These are phyloP conservation scores for Drosophila yakuba DNA, from an alignment of 1,140 invertebrate genomes.

Conservation along the genomic window DNA sequence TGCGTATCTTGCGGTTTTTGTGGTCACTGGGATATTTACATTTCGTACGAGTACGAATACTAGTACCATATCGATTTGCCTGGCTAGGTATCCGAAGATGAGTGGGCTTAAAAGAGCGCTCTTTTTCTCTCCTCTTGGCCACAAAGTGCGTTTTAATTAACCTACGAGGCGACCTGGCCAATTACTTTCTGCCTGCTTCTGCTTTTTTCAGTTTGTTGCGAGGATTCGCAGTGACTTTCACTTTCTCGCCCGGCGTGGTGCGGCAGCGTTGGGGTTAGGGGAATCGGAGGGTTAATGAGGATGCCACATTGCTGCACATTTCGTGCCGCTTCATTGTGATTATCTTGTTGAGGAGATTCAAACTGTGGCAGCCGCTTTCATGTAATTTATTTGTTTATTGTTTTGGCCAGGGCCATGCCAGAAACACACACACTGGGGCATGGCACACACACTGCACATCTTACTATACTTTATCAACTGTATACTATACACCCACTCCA, in stretches of 20 bases:
- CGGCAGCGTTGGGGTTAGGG: background rate
- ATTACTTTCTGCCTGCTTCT: slow-evolving; percentile 60
- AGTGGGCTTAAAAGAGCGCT: background rate
- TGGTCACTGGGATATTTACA: slow-evolving; percentile 74
- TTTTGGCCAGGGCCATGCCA: slow-evolving; percentile 59
- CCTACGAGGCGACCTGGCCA: slow-evolving; percentile 56
- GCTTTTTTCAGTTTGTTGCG: background rate
- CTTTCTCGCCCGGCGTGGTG: slow-evolving; percentile 43
- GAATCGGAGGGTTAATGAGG: slow-evolving; percentile 72
- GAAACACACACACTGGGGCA: slow-evolving; percentile 10
- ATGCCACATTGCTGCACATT: slow-evolving; percentile 80
- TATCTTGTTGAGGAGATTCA: slow-evolving; percentile 68
- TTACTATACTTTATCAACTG: slow-evolving; percentile 29
- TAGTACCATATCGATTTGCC: slow-evolving; percentile 35
- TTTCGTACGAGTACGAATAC: slow-evolving; percentile 31
- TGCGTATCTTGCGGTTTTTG: slow-evolving; percentile 72
- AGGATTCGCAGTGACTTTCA: slow-evolving; percentile 72
- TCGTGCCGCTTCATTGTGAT: slow-evolving; percentile 81
- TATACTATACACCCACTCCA: slow-evolving; percentile 43
- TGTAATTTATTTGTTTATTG: slow-evolving; percentile 83
- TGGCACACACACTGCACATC: slow-evolving; percentile 3
- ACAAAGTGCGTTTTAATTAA: slow-evolving; percentile 70
- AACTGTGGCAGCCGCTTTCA: slow-evolving; percentile 77
- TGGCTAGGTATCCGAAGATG: slow-evolving; percentile 17
- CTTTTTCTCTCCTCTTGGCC: slow-evolving; percentile 17